Base-by-base conservation (phyloP, 2,888 invertebrate genomes). In the Crepidodera aurea region DNA sequence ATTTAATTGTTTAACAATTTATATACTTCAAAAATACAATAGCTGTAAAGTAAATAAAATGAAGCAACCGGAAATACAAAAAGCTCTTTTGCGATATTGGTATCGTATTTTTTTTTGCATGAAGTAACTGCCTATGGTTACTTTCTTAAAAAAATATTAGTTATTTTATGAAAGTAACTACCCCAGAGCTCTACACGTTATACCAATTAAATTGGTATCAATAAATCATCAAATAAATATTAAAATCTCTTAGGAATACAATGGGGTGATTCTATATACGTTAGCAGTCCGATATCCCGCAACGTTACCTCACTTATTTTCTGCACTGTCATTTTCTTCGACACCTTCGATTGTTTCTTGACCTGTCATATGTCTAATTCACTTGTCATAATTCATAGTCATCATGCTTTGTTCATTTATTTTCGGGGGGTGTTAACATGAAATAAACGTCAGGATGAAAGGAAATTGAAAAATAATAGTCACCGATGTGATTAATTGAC, bases 331-430 rank as follows among this genome's bases (percentile, higher is more conserved):
- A 70, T 65, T 67, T 68, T 63, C 53, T 55, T 61, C 46, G 64
- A 65, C 65, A 62, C 65, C 53, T 51, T 59, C 62, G 62, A 67
- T 71, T 71, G 68, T 69, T 69, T 39, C 15, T 39, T 51, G 25
- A 13, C 22, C 22, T 51, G 39, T 10, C 37, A 39, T 16, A 34
- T 39, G 37, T 51, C 69, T 64, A 64, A 59, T 61, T 54, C 54
- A 42, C 55, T 66, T 63, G 69, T 67, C 69, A 68, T 68, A 67
- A 71, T 66, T 71, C 67, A 71, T 68, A 61, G 67, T 65, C 64
- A 61, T 68, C 65, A 44, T 60, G 63, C 57, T 63, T 63, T 60
- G 60, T 61, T 64, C 70, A 67, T 68, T 67, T 64, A 68, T 71
- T 51, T 67, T 63, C 53, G 7, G 57, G 65, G 66, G 64, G 59